Percentiles rank a stretch among this genome's conserved stretches.
These are phyloP conservation scores for Steinernema carpocapsae DNA, from an alignment of 2,888 invertebrate species.

Conservation along the genomic window DNA sequence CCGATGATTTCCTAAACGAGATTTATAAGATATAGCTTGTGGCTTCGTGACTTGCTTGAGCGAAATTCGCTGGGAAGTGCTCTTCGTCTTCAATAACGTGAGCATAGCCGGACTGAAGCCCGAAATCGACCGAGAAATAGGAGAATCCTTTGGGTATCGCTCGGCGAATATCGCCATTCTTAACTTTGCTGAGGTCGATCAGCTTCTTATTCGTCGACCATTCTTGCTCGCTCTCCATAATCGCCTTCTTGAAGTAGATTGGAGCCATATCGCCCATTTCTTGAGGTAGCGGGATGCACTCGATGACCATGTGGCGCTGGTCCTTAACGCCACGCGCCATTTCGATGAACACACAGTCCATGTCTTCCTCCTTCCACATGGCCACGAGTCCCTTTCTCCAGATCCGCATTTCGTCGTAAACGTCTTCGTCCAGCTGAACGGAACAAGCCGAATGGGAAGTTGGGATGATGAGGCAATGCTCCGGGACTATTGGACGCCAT, in stretches of 20 bases:
- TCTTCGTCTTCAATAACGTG: constrained; percentile 94
- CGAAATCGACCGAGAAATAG: constrained; percentile 93
- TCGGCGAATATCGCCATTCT: constrained; percentile 77
- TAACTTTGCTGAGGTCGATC: constrained; percentile 75
- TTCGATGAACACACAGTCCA: constrained; percentile 89
- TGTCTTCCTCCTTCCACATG: constrained; percentile 78
- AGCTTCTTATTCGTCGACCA: constrained; percentile 94
- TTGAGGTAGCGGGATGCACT: constrained; percentile 85
- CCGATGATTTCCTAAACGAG: constrained; percentile 82
- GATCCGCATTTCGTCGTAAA: constrained; percentile 84
- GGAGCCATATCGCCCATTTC: constrained; percentile 87
- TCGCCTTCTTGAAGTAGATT: constrained; percentile 96
- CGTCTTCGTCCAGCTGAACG: constrained; percentile 89
- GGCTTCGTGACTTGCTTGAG: constrained; percentile 75
- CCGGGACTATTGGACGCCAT: constrained; percentile 80
- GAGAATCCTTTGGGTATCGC: constrained; percentile 90
- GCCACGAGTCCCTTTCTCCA: constrained; percentile 81
- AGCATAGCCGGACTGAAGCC: constrained; percentile 84
- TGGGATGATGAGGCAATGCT: constrained; percentile 85
- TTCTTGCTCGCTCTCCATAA: constrained; percentile 90
- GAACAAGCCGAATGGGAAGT: constrained; percentile 81
- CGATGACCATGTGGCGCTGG: constrained; percentile 83
- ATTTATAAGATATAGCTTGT: constrained; percentile 18
- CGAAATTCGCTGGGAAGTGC: constrained; percentile 85
- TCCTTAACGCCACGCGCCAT: constrained; percentile 79